Conservation (phyloP, 1,140 invertebrate species). For the Pseudomyrmex cubaensis region DNA sequence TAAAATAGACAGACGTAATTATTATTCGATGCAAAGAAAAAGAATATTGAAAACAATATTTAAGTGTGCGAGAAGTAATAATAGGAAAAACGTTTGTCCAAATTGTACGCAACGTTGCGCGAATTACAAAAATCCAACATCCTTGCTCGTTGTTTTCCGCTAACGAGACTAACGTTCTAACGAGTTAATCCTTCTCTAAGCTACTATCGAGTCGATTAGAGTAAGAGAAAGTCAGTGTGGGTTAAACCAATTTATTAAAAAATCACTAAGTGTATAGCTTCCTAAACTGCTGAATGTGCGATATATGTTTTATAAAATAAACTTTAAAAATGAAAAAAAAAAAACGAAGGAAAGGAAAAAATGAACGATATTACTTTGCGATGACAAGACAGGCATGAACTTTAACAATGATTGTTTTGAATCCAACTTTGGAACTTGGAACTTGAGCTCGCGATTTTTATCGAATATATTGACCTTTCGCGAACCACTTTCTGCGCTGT, state of each 20-base stretch:
- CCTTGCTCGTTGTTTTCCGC: slow-evolving; percentile 16
- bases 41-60: not conserved
- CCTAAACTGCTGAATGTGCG: slow-evolving; percentile 54
- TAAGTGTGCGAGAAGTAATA: not conserved
- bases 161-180: slow-evolving; percentile 36
- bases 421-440: not conserved
- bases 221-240: slow-evolving; percentile 44
- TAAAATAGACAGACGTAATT: not conserved
- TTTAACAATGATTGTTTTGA: not conserved
- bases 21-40: not conserved
- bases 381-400: not conserved
- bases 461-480: not conserved
- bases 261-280: slow-evolving; percentile 49
- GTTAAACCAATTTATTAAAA: slow-evolving; percentile 54
- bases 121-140: slow-evolving; percentile 23
- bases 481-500: too few species aligned
- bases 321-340: not conserved
- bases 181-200: slow-evolving; percentile 34
- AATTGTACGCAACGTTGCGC: not conserved
- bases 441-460: too few species aligned
- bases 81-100: slow-evolving; percentile 3
- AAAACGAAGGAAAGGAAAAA: not conserved
- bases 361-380: not conserved
- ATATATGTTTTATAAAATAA: slow-evolving; percentile 4
- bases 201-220: slow-evolving; percentile 18